Evolutionary conservation across 2,888 invertebrate species (phyloP).

Genomic region (Bombyx huttoni): DNA sequence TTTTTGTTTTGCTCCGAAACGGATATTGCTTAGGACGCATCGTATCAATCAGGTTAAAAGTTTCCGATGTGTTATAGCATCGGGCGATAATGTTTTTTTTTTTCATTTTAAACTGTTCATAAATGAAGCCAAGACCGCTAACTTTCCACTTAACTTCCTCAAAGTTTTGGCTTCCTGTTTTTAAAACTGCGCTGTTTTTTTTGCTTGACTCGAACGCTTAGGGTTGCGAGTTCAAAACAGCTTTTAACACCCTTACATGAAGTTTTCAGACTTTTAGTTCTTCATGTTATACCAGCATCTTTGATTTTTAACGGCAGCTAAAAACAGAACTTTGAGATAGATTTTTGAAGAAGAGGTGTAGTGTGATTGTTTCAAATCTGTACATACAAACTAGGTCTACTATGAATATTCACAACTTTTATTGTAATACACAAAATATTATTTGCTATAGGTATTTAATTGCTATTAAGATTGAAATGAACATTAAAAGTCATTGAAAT

Average conservation of each 20-base stretch:
- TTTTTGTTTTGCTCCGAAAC: conserved; percentile 13
- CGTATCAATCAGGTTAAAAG: background rate
- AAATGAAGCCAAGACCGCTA: conserved; percentile 53
- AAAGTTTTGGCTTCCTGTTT: conserved; percentile 66
- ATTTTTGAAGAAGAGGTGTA: too few relatives aligned
- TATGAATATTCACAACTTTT: too few relatives aligned
- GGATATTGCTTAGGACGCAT: conserved; percentile 15
- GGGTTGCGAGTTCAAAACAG: conserved; percentile 60
- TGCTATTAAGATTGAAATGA: too few relatives aligned
- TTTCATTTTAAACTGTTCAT: conserved; percentile 43
- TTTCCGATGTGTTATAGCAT: background rate
- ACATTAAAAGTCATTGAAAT: too few relatives aligned
- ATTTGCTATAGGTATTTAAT: too few relatives aligned
- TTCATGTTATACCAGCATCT: background rate
- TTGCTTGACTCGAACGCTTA: conserved; percentile 43
- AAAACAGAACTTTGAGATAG: too few relatives aligned
- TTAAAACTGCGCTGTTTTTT: conserved; percentile 56
- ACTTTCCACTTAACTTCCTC: conserved; percentile 65
- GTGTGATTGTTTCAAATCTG: too few relatives aligned
- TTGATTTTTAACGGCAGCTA: background rate
- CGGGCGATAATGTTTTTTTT: conserved; percentile 28
- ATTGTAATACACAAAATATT: too few relatives aligned
- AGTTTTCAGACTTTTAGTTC: conserved; percentile 13
- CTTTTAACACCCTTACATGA: conserved; percentile 50
- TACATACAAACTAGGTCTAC: too few relatives aligned